phyloP scores from a whole-genome alignment of 2,888 invertebrate species.

The Pycnomerus fuliginosus region DNA sequence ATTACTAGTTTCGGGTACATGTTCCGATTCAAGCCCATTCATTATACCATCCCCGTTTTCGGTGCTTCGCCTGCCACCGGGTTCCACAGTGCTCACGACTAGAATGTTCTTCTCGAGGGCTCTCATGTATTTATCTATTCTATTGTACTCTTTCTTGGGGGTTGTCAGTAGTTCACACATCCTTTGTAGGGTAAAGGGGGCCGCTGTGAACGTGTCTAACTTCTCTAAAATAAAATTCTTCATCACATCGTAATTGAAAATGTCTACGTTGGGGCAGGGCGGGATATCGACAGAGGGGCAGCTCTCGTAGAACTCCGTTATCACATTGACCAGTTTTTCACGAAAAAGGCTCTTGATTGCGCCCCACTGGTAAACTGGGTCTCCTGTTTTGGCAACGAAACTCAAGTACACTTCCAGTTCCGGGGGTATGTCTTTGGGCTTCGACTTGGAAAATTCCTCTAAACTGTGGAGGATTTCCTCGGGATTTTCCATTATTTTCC shows the following conservation, averaged over 20 bases:
- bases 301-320: constrained; percentile 84
- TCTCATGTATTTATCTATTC: constrained; percentile 95
- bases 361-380: constrained; percentile 91
- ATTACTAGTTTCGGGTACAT: constrained; percentile 54
- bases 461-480: constrained; percentile 82
- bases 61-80: constrained; percentile 64
- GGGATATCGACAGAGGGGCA: constrained; percentile 75
- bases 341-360: constrained; percentile 84
- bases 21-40: constrained; percentile 62
- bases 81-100: constrained; percentile 77
- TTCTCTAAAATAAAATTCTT: constrained; percentile 79
- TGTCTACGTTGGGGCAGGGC: constrained; percentile 87
- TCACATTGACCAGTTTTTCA: constrained; percentile 82
- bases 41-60: constrained; percentile 68
- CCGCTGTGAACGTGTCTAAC: constrained; percentile 80
- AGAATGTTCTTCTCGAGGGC: constrained; percentile 94
- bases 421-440: constrained; percentile 79
- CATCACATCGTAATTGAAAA: constrained; percentile 87
- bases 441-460: constrained; percentile 76
- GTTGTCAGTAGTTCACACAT: constrained; percentile 90
- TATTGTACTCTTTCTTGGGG: constrained; percentile 91
- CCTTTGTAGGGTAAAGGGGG: constrained; percentile 95
- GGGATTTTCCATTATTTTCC: constrained; percentile 71
- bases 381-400: constrained; percentile 91
- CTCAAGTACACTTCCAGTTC: constrained; percentile 86